A percentile compares a stretch with the other conserved stretches of the same genome.
These are phyloP conservation scores for Tipula helvola DNA, from an alignment of 2,888 invertebrate species.

Conservation along the genomic window DNA sequence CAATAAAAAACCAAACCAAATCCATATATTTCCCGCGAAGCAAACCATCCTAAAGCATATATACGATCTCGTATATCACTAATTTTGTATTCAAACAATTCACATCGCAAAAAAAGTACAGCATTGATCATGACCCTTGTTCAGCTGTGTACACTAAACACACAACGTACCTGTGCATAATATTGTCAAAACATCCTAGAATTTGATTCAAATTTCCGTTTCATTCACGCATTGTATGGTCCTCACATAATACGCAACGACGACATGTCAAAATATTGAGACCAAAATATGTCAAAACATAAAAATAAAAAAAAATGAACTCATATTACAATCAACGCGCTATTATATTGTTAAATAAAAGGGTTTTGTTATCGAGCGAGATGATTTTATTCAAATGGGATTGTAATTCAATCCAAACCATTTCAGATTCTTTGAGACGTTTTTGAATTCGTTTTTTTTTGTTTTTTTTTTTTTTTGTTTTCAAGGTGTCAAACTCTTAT, in stretches of 20 bases:
- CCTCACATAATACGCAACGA: background rate
- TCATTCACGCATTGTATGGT: background rate
- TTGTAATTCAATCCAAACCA: background rate
- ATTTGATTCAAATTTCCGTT: background rate
- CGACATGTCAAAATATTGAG: slow-evolving; percentile 15
- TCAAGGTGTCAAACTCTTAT: background rate
- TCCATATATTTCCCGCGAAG: too few species aligned
- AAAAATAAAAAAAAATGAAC: background rate
- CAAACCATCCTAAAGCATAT: too few species aligned
- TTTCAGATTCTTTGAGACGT: background rate
- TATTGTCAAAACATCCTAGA: background rate
- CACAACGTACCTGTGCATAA: background rate
- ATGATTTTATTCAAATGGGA: background rate
- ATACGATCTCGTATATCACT: background rate
- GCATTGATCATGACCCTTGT: background rate
- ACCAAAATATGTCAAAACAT: slow-evolving; percentile 15
- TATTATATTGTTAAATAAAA: background rate
- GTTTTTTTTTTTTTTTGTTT: background rate
- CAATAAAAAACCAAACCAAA: too few species aligned
- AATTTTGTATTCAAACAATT: background rate
- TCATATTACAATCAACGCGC: background rate
- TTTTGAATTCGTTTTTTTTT: background rate
- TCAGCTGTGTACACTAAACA: background rate
- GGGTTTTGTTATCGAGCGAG: background rate
- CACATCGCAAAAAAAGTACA: background rate